phyloP scores from a whole-genome alignment of 1,140 invertebrate species.

The Ceratosolen fusciceps region DNA sequence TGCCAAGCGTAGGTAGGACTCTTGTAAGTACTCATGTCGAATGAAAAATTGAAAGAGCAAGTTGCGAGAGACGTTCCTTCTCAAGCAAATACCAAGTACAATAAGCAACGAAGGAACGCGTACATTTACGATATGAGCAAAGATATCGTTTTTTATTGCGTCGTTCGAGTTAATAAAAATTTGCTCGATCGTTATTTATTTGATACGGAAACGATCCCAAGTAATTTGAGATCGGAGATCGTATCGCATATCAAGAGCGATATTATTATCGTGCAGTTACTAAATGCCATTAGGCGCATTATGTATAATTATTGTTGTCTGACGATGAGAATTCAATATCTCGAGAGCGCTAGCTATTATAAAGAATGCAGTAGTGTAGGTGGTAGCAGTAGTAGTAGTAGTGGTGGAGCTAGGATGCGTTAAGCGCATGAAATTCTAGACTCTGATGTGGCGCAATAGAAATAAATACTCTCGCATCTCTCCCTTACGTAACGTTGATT shows the following conservation, averaged over 20 bases:
- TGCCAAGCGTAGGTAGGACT: too few species aligned
- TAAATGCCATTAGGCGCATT: background rate
- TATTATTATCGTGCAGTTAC: slow-evolving; percentile 27
- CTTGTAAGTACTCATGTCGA: too few species aligned
- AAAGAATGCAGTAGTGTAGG: too few species aligned
- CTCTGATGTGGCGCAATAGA: background rate
- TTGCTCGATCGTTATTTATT: background rate
- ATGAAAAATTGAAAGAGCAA: too few species aligned
- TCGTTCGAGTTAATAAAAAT: background rate
- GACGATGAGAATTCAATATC: slow-evolving; percentile 29
- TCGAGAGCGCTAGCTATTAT: background rate
- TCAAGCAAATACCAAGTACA: too few species aligned
- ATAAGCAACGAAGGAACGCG: too few species aligned
- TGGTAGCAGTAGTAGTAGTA: too few species aligned
- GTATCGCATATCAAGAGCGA: slow-evolving; percentile 11
- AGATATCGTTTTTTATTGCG: too few species aligned
- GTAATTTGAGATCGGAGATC: slow-evolving; percentile 14
- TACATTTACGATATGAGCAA: too few species aligned
- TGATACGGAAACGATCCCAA: background rate
- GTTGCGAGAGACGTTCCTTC: too few species aligned
- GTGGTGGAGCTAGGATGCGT: too few species aligned
- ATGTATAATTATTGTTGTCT: background rate
- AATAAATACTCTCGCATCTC: background rate
- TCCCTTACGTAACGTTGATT: background rate
- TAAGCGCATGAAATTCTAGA: slow-evolving; percentile 21